Base-by-base conservation (phyloP, 2,888 invertebrate species). In the Mechanitis messenoides region DNA sequence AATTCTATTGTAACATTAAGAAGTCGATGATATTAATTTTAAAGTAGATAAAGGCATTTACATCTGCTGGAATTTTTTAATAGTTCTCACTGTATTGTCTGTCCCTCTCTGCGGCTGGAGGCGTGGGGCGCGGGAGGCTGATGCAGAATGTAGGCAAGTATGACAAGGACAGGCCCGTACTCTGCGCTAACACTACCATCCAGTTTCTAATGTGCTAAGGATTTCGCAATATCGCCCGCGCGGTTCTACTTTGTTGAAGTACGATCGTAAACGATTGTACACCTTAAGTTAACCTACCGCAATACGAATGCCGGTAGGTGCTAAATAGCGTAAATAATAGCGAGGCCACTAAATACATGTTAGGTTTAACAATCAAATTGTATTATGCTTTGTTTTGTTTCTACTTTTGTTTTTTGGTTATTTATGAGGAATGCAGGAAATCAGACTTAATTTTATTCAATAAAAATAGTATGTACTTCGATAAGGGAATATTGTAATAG, bases 91-190 rank as follows among this genome's bases (percentile, higher is more conserved):
- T 80, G 84, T 81, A 87, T 87, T 88, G 85, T 87, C 81, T 84
- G 81, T 84, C 83, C 79, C 81, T 81, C 77, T 78, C 78, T 74
- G 77, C 74, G 80, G 78, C 70, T 74, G 76, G 78, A 71, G 75
- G 81, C 68, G 83, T 75, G 83, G 79, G 83, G 78, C 81, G 81
- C 74, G 81, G 76, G 77, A 79, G 81, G 78, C 76, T 78, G 83
- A 81, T 80, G 78, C 81, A 84, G 86, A 89, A 90, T 90, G 89
- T 89, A 88, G 89, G 89, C 89, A 90, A 90, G 82, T 88, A 88
- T 89, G 89, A 89, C 89, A 90, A 90, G 89, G 89, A 88, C 89
- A 88, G 87, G 85, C 89, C 87, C 86, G 89, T 87, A 88, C 88
- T 83, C 80, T 80, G 84, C 81, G 83, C 84, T 83, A 87, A 84